phyloP scores from a whole-genome alignment of 2,888 invertebrate species.

The Allolobophora icterica region DNA sequence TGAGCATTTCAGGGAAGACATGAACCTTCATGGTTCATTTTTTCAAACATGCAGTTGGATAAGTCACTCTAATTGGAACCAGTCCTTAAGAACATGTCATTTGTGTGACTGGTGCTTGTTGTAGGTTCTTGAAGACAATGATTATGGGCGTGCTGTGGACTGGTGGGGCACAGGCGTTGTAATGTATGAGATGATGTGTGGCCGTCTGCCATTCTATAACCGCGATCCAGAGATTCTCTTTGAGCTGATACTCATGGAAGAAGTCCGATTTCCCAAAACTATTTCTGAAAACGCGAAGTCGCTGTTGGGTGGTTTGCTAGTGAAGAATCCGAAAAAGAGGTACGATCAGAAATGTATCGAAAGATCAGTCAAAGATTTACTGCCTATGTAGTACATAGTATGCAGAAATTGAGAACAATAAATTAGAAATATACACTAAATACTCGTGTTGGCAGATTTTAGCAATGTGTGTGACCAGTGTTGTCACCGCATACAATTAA shows the following conservation, averaged over 20 bases:
- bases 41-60: not conserved
- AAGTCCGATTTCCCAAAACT: slow-evolving; percentile 87
- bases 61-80: not conserved
- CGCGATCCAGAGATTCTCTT: slow-evolving; percentile 94
- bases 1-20: too few relatives aligned
- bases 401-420: not conserved
- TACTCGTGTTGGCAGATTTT: not conserved
- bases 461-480: not conserved
- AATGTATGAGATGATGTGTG: slow-evolving; percentile 99
- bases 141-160: slow-evolving; percentile 91
- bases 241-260: slow-evolving; percentile 90
- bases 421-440: not conserved
- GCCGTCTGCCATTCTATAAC: slow-evolving; percentile 97
- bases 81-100: not conserved
- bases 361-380: not conserved
- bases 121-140: slow-evolving; percentile 84
- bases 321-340: slow-evolving; percentile 79
- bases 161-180: slow-evolving; percentile 99
- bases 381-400: not conserved
- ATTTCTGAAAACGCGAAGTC: slow-evolving; percentile 86
- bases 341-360: not conserved
- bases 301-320: slow-evolving; percentile 84
- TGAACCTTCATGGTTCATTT: too few relatives aligned
- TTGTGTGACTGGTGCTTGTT: not conserved
- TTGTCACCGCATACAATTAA: not conserved